These are phyloP conservation scores for Encarsia formosa DNA, from an alignment of 2,888 invertebrate species.

Conservation along the genomic window DNA sequence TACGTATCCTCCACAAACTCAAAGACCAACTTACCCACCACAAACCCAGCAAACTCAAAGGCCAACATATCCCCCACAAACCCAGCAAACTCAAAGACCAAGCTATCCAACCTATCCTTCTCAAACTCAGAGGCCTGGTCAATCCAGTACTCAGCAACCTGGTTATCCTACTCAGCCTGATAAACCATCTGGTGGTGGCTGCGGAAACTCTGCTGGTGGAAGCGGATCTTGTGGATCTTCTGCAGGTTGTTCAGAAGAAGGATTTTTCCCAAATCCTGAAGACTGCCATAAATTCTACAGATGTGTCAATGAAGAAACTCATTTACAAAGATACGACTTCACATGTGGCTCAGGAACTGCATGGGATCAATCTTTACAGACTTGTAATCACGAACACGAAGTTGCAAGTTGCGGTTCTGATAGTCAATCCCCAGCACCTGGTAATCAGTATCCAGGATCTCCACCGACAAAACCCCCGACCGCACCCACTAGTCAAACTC, in stretches of 20 bases:
- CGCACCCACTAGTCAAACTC: not conserved
- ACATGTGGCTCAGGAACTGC: constrained; percentile 64
- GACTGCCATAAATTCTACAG: constrained; percentile 74
- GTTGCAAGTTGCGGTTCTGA: constrained; percentile 44
- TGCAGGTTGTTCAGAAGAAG: constrained; percentile 52
- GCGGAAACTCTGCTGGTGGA: constrained; percentile 22
- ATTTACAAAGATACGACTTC: constrained; percentile 56
- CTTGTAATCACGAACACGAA: constrained; percentile 60
- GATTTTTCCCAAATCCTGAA: constrained; percentile 64
- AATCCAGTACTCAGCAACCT: constrained; percentile 32
- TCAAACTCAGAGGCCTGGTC: constrained; percentile 11
- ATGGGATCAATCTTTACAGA: constrained; percentile 64
- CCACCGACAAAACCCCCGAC: not conserved
- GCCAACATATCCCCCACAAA: not conserved
- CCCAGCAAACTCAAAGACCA: constrained; percentile 15
- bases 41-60: constrained; percentile 7
- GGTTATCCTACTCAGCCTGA: constrained; percentile 19
- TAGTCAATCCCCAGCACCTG: not conserved
- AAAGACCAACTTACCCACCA: constrained; percentile 24
- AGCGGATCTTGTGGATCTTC: constrained; percentile 22
- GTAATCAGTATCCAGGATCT: not conserved
- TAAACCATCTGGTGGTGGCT: constrained; percentile 2
- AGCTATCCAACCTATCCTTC: constrained; percentile 24
- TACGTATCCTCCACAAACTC: constrained; percentile 14
- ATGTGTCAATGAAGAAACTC: constrained; percentile 62